Percentiles rank a stretch among this genome's conserved stretches.
phyloP scores from a whole-genome alignment of 1,140 invertebrate species.

The Drosophila nannoptera region DNA sequence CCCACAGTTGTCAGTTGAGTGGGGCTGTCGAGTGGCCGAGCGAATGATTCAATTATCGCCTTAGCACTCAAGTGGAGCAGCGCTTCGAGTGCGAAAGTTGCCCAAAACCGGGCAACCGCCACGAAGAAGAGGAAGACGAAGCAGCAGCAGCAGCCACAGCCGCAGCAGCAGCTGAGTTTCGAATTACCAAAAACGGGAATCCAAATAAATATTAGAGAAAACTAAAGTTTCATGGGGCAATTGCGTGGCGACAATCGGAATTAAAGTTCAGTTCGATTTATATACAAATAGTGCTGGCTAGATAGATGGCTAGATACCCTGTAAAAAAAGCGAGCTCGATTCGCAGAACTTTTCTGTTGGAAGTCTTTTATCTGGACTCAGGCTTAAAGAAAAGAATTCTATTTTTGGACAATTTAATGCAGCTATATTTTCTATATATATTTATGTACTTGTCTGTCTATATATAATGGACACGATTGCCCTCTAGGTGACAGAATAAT shows the following conservation, averaged over 20 bases:
- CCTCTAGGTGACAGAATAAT: too few species aligned
- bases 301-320: too few species aligned
- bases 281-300: too few species aligned
- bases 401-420: neutral
- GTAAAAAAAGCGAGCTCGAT: too few species aligned
- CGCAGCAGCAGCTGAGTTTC: conserved; percentile 18
- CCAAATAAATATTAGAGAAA: conserved; percentile 3
- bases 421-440: conserved; percentile 27
- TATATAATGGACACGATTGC: too few species aligned
- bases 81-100: conserved; percentile 66
- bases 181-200: conserved; percentile 26
- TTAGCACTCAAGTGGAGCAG: conserved; percentile 21
- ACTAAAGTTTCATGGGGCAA: neutral
- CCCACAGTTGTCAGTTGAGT: conserved; percentile 6
- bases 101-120: conserved; percentile 15
- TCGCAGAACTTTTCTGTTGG: too few species aligned
- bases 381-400: too few species aligned
- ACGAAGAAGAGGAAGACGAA: neutral
- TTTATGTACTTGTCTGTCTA: conserved; percentile 34
- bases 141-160: neutral
- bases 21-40: conserved; percentile 47
- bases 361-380: too few species aligned
- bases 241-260: too few species aligned
- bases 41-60: conserved; percentile 64
- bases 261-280: conserved; percentile 66